Evolutionary conservation across 2,888 invertebrate genomes (phyloP).

Genomic region (Conops quadrifasciatus): DNA sequence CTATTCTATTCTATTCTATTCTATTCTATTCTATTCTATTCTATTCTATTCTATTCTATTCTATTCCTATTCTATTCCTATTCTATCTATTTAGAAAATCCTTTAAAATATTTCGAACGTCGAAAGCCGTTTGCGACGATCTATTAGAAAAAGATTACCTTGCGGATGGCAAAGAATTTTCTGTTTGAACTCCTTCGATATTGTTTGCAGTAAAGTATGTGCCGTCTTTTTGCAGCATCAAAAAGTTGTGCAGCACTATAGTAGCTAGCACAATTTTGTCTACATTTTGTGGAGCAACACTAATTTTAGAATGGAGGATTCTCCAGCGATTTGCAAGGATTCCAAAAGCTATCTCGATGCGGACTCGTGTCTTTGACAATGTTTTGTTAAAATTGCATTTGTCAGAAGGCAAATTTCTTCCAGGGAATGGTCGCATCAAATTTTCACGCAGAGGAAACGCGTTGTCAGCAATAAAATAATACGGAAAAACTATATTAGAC

Average conservation of each 20-base stretch:
- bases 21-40: no score
- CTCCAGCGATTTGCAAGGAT: slow-evolving; percentile 2
- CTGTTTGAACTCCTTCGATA: not conserved
- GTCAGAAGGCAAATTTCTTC: not conserved
- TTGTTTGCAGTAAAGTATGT: not conserved
- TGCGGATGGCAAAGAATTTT: slow-evolving; percentile 4
- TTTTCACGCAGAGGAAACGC: not conserved
- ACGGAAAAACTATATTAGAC: no score
- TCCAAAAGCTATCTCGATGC: not conserved
- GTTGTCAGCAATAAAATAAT: slow-evolving; percentile 11
- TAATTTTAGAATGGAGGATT: not conserved
- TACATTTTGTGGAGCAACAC: not conserved
- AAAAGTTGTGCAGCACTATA: no score
- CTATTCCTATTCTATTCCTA: no score
- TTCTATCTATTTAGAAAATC: not conserved
- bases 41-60: no score
- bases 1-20: no score
- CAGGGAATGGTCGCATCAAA: slow-evolving; percentile 11
- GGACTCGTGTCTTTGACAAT: slow-evolving; percentile 11
- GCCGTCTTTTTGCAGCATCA: not conserved
- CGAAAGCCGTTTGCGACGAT: not conserved
- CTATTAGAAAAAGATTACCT: no score
- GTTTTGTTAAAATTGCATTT: not conserved
- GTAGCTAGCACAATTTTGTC: slow-evolving; percentile 1
- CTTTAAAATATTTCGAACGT: not conserved